A percentile compares a stretch with the other conserved stretches of the same genome.
Conservation (phyloP, 2,888 invertebrate species). For the Liposcelis brunnea region DNA sequence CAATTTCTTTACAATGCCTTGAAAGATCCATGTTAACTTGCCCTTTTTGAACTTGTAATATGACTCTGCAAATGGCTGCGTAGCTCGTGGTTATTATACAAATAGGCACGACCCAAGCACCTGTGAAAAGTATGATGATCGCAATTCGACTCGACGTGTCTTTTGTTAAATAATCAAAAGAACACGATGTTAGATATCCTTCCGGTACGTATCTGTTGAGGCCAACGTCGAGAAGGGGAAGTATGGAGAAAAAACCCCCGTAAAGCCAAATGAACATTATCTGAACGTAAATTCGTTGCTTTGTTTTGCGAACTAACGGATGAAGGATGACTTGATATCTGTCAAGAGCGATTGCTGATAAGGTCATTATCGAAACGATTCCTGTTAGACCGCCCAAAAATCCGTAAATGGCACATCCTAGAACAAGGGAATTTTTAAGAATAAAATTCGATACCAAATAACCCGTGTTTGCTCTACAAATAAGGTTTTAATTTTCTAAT, state of each 20-base stretch:
- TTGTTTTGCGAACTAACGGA: slow-evolving; percentile 51
- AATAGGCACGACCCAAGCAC: slow-evolving; percentile 59
- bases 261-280: slow-evolving; percentile 55
- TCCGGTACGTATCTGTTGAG: slow-evolving; percentile 65
- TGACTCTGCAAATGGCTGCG: slow-evolving; percentile 43
- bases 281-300: slow-evolving; percentile 39
- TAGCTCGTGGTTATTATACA: slow-evolving; percentile 55
- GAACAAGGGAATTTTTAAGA: slow-evolving; percentile 21
- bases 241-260: slow-evolving; percentile 45
- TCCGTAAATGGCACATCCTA: slow-evolving; percentile 63
- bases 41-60: background rate
- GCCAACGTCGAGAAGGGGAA: slow-evolving; percentile 53
- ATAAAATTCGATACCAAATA: no score
- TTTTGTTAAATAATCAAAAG: slow-evolving; percentile 68
- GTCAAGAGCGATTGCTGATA: slow-evolving; percentile 64
- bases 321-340: slow-evolving; percentile 67
- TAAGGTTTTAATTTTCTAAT: no score
- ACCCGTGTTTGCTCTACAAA: no score
- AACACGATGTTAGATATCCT: slow-evolving; percentile 59
- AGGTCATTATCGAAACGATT: slow-evolving; percentile 60
- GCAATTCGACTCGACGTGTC: slow-evolving; percentile 41
- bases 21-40: slow-evolving; percentile 26
- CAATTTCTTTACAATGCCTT: slow-evolving; percentile 40
- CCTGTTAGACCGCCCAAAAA: slow-evolving; percentile 67
- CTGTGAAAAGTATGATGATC: slow-evolving; percentile 56